Percentiles rank a stretch among this genome's conserved stretches.
Conservation (phyloP, 2,113 vertebrate species). For the Oceanodroma tethys region DNA sequence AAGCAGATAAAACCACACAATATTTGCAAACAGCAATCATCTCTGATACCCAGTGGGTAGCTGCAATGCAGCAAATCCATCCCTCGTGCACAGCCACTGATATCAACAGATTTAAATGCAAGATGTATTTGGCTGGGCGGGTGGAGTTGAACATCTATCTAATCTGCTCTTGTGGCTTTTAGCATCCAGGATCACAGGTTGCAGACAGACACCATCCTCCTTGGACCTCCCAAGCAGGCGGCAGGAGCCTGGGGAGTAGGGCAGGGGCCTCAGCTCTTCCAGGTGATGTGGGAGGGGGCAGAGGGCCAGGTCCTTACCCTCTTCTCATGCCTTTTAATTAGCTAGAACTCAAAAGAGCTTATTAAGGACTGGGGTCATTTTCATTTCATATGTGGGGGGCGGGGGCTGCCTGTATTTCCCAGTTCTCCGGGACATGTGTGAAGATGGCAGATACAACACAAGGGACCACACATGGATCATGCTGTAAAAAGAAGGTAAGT, state of each 20-base stretch:
- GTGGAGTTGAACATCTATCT: not conserved
- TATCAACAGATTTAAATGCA: not conserved
- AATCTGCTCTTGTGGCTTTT: not conserved
- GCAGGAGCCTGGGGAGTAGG: not conserved
- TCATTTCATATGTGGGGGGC: fast-evolving
- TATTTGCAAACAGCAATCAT: not conserved
- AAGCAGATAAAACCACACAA: not conserved
- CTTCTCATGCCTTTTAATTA: not conserved
- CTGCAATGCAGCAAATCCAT: not conserved
- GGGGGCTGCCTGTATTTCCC: not conserved
- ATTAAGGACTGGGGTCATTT: not conserved
- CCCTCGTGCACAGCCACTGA: not conserved
- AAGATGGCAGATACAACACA: not conserved
- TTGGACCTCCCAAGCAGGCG: not conserved
- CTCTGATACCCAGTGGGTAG: not conserved
- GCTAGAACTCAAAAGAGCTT: not conserved
- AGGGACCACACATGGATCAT: not conserved
- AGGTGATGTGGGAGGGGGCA: not conserved
- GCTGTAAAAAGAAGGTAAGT: not conserved
- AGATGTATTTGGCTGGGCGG: not conserved
- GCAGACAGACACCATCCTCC: not conserved
- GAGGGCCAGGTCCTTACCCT: not conserved
- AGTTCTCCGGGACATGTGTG: not conserved
- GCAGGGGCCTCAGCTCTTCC: not conserved
- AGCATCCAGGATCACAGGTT: not conserved